These are phyloP conservation scores for Anguilla rostrata DNA, from an alignment of 2,113 vertebrate species.

Conservation along the genomic window DNA sequence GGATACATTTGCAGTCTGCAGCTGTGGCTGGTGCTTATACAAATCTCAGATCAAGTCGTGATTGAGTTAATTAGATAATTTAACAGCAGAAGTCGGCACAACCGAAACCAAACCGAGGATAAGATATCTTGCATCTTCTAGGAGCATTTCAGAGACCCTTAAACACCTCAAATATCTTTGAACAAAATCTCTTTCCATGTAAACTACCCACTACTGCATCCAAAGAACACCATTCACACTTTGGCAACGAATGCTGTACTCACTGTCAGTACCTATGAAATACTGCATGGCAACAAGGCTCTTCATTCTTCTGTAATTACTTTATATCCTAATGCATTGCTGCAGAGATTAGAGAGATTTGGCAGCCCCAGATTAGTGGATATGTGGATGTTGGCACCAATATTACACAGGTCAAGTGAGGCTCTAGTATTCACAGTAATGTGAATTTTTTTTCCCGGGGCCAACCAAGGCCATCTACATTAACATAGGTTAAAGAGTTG, in stretches of 20 bases:
- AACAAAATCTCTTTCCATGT: not conserved
- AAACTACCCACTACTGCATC: not conserved
- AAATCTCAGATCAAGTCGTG: too few relatives aligned
- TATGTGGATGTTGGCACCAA: conserved; percentile 19
- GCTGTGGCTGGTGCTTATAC: too few relatives aligned
- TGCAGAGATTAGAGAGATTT: conserved; percentile 47
- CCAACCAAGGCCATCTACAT: not conserved
- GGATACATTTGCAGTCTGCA: too few relatives aligned
- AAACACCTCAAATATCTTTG: not conserved
- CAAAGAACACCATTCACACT: not conserved
- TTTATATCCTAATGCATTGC: conserved; percentile 25
- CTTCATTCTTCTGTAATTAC: not conserved
- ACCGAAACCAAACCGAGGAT: not conserved
- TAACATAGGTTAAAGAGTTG: not conserved
- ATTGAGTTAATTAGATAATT: too few relatives aligned
- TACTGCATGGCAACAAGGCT: not conserved
- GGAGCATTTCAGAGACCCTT: not conserved
- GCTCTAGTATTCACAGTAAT: conserved; percentile 17
- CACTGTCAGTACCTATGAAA: conserved; percentile 12
- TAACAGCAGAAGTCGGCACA: too few relatives aligned
- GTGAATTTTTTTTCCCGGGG: not conserved
- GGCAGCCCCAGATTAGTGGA: conserved; percentile 40
- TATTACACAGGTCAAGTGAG: conserved; percentile 18
- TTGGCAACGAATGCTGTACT: not conserved
- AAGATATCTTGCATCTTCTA: not conserved